phyloP scores from a whole-genome alignment of 92 coral and sea anemone genomes.

The Isaurus tuberculatus region DNA sequence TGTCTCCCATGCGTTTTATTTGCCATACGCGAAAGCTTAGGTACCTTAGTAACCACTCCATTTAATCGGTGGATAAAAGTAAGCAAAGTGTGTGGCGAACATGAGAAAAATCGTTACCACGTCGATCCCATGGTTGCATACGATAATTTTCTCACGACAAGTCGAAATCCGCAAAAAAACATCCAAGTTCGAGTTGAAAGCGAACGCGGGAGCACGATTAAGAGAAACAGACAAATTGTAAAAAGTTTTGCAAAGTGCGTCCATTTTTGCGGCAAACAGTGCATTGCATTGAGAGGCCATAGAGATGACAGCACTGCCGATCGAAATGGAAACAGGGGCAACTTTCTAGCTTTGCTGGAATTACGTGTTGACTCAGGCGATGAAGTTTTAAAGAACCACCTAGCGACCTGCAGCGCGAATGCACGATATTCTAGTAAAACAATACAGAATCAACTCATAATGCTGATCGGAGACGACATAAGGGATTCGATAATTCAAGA shows the following conservation, averaged over 20 bases:
- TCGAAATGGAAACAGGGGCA: neutral
- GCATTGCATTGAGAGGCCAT: constrained; percentile 14
- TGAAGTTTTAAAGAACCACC: neutral
- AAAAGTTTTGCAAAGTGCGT: constrained; percentile 1
- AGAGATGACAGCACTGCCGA: constrained; percentile 18
- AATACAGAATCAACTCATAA: constrained; percentile 13
- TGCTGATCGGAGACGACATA: constrained; percentile 1
- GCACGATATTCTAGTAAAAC: constrained; percentile 13
- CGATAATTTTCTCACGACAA: constrained; percentile 35
- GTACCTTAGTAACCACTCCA: constrained; percentile 48
- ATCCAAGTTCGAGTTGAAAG: constrained; percentile 32
- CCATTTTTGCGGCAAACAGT: constrained; percentile 22
- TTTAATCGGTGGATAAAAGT: constrained; percentile 41
- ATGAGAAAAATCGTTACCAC: constrained; percentile 50
- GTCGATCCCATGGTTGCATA: constrained; percentile 42
- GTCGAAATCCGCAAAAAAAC: constrained; percentile 36
- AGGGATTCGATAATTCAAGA: neutral
- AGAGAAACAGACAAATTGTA: neutral
- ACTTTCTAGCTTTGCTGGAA: constrained; percentile 11
- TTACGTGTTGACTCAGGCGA: neutral
- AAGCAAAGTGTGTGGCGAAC: constrained; percentile 55
- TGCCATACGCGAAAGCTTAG: constrained; percentile 44
- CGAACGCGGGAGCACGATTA: neutral
- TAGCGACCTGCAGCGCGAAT: neutral
- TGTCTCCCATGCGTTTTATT: constrained; percentile 56